Conservation (phyloP, 2,113 vertebrate genomes). For the Halcyon malimbica region DNA sequence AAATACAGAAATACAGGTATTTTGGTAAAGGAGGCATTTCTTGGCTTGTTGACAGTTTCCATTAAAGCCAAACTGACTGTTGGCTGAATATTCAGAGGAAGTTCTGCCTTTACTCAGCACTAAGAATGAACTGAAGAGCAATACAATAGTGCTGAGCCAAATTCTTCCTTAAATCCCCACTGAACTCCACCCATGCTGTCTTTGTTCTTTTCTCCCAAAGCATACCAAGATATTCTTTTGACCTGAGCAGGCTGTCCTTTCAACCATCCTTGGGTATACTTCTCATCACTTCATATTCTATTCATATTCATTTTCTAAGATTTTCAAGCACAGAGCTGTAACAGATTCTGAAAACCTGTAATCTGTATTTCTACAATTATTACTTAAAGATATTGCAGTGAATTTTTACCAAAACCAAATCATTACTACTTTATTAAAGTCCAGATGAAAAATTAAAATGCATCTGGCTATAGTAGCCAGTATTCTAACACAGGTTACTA, state of each 20-base stretch:
- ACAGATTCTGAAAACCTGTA: neutral
- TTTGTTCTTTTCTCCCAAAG: neutral
- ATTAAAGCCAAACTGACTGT: fast-evolving
- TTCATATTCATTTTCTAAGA: neutral
- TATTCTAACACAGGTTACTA: slow-evolving; percentile 2
- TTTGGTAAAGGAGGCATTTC: neutral
- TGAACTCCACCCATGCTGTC: neutral
- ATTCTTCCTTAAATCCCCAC: neutral
- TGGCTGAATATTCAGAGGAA: neutral
- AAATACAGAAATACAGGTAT: neutral
- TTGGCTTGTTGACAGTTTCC: neutral
- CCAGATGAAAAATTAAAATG: slow-evolving; percentile 7
- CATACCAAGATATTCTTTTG: neutral
- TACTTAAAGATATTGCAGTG: neutral
- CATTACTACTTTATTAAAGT: neutral
- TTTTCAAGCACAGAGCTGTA: neutral
- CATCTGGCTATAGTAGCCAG: neutral
- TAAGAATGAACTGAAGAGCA: neutral
- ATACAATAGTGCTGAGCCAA: neutral
- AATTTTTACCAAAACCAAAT: neutral
- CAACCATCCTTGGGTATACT: neutral
- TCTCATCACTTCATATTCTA: neutral
- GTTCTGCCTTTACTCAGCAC: neutral
- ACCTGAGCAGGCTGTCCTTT: neutral
- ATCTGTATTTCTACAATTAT: neutral